Evolutionary conservation across 35 echinoderm and acorn worm species (phyloP).

Genomic region (Patiria miniata): DNA sequence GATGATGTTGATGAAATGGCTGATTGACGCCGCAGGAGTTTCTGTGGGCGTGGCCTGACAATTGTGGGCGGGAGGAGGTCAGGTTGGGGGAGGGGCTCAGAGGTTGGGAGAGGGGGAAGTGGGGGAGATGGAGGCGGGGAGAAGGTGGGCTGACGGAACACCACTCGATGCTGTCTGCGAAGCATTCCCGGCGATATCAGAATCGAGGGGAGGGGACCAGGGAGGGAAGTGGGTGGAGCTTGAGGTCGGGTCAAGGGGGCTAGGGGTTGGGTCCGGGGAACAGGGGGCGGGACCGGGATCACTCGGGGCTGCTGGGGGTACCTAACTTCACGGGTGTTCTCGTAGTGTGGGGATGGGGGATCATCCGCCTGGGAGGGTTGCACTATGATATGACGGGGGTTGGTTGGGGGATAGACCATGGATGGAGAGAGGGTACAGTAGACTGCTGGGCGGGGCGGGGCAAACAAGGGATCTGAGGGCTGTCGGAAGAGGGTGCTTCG

Average conservation of each 20-base stretch:
- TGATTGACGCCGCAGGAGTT: neutral
- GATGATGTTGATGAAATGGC: neutral
- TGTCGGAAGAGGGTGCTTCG: neutral
- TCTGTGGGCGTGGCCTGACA: neutral
- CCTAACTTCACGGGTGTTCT: no score
- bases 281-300: neutral
- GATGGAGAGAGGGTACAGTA: slow-evolving; percentile 17
- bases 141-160: neutral
- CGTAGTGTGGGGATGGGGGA: neutral
- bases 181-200: neutral
- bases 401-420: slow-evolving; percentile 11
- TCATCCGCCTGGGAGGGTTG: neutral
- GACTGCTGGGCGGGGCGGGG: slow-evolving; percentile 6
- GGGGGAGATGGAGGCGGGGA: slow-evolving; percentile 39
- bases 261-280: neutral
- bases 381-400: neutral
- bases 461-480: neutral
- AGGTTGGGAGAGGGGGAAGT: neutral
- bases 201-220: neutral
- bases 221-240: neutral
- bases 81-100: slow-evolving; percentile 4
- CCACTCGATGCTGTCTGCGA: neutral
- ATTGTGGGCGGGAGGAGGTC: neutral
- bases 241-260: neutral
- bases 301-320: no score